Conservation (phyloP, 1,140 invertebrate genomes). For the Heliconius himera region DNA sequence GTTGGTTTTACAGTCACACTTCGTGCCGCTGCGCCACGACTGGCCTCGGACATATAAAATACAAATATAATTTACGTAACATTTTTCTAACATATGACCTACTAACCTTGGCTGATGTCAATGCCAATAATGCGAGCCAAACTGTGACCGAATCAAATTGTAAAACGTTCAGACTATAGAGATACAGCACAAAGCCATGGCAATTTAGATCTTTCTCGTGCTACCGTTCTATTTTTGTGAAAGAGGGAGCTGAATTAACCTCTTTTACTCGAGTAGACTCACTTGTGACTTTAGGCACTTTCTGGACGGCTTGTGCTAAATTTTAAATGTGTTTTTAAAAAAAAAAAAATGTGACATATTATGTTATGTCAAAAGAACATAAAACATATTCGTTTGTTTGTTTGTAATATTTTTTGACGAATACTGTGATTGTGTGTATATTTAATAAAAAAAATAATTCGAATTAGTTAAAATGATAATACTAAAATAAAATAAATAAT, state of each 20-base stretch:
- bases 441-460: too few relatives aligned
- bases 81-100: constrained; percentile 10
- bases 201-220: constrained; percentile 5
- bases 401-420: too few relatives aligned
- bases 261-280: constrained; percentile 6
- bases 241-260: constrained; percentile 5
- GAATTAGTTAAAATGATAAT: too few relatives aligned
- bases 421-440: too few relatives aligned
- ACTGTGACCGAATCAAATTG: constrained; percentile 1
- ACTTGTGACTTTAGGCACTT: not conserved
- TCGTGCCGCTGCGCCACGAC: too few relatives aligned
- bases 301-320: not conserved
- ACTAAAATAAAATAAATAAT: too few relatives aligned
- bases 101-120: constrained; percentile 24
- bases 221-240: not conserved
- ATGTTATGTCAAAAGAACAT: not conserved
- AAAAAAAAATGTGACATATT: not conserved
- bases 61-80: not conserved
- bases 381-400: too few relatives aligned
- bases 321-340: not conserved
- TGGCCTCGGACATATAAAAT: not conserved
- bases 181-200: constrained; percentile 2
- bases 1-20: too few relatives aligned
- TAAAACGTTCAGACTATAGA: not conserved
- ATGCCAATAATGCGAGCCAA: constrained; percentile 16